Evolutionary conservation across 64 coral and sea anemone genomes (phyloP), one percentile per base, ranked within the genome.

Genomic region (Catalaphyllia jardinei): DNA sequence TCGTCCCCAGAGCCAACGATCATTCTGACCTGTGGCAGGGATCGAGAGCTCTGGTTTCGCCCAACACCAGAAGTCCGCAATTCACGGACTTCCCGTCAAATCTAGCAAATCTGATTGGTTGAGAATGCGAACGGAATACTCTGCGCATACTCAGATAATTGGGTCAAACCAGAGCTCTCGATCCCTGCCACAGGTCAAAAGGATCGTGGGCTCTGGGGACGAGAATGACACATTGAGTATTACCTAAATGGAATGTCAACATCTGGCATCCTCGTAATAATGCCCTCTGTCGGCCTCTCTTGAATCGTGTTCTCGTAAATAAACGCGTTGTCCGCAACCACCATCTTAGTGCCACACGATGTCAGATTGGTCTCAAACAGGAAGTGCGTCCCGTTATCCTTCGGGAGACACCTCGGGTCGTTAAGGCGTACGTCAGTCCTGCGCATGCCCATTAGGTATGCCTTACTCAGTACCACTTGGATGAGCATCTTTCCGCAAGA

Each of bases 281-380:
- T 78, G 25, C 88, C 80, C 9, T 91, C 86, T 31, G 46, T 29
- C 18, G 88, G 89, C n/a, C 83, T 82, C 30, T 96, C 94, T 77
- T 78, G 83, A 38, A 96, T 86, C 1, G 82, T 91, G 62, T 96
- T 96, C 79, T 87, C 84, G 60, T 96, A 96, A 17, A 96, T 91
- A 29, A 96, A 96, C 2, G 91, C 91, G 29, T 90, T 87, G 39
- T 88, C 46, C 22, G 94, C 72, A 39, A 71, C 63, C 52, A 86
- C 90, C 82, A 93, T 81, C 67, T 87, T 82, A 14, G 94, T 96
- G 14, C 91, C 94, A 29, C 94, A 96, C 15, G 89, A 89, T 18
- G 76, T 87, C 0, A 93, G 51, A n/a, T 64, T 67, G 17, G 91
- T 88, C 14, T 89, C 75, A 15, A 96, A 80, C 62, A 93, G 78